Evolutionary conservation across 1,140 invertebrate species (phyloP), one percentile per base, ranked within the genome.

Genomic region (Ericerus pela): DNA sequence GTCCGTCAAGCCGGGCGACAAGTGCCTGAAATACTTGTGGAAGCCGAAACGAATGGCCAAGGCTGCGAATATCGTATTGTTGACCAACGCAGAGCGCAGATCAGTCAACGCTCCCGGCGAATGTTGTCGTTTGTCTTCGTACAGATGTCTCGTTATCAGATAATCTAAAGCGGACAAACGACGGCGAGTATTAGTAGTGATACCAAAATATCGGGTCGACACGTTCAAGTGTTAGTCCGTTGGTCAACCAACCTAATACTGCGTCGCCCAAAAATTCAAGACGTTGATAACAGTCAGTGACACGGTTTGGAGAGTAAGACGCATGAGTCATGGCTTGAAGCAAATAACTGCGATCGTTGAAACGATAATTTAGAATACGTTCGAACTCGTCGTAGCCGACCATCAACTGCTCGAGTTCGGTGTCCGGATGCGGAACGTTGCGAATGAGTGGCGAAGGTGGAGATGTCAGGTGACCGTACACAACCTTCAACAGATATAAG

Each of bases 211-310:
- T 11, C n/a, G 14, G 11, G 8, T 10, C 24, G 20, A 20, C n/a
- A 36, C 31, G 16, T n/a, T 36, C n/a, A 36, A 16, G 31, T 36
- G 31, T 36, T n/a, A 36, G 16, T 11, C n/a, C n/a, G n/a, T n/a
- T 3, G 16, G 26, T 54, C 41, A 16, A 20, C 26, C 28, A 52
- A 76, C 74, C 75, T 31, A 97, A 72, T 31, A 98, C 80, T 3
- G 94, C 92, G 76, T 98, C 94, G 22, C 94, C 94, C 3, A 98
- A 73, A 68, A 97, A 97, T 69, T 98, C 94, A 8, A 97, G 68
- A 43, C 93, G 76, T 67, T 98, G 89, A 70, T 97, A 97, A 65
- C 88, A 92, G 61, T 85, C 81, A 0, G 91, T 96, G 18, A 88
- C 67, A 4, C 77, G 76, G 69, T 96, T 95, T 10, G 80, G 78